Base-by-base conservation (phyloP, 2,113 vertebrate genomes). In the Suricata suricatta region DNA sequence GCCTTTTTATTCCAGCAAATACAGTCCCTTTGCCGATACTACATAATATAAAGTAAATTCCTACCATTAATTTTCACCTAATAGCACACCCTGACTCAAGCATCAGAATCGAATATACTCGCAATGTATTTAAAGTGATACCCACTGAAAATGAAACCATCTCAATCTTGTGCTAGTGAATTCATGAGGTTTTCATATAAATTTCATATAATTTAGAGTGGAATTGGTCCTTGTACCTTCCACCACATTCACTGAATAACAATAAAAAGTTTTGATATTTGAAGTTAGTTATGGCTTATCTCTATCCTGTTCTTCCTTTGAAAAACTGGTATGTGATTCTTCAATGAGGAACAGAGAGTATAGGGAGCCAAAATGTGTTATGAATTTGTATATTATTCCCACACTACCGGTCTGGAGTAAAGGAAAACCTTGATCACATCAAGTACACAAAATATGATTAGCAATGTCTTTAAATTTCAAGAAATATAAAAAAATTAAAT, bases 141-240 rank as follows among this genome's bases (percentile, higher is more conserved):
- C 66, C 92, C 76, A 95, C 88, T 97, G 98, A 98, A 99, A 99
- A 99, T 98, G 98, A 98, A 98, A 98, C 97, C 97, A 98, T 98
- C 98, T 93, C 98, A 98, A 98, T 97, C 97, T 97, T 77, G 98
- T 99, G 98, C 98, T 98, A 98, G 98, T 98, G 98, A 99, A 99
- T 98, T 98, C 98, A 99, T 98, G 98, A 99, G 97, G 97, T 99
- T 98, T 98, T 99, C 98, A 99, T 99, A 99, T 99, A 99, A 99
- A 99, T 99, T 99, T 99, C 98, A 98, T 97, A 98, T 99, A 99
- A 99, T 98, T 98, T 97, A 97, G 88, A 93, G 60, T 72, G 54
- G 88, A 98, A 97, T 97, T 98, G 99, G 98, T 99, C 98, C 98
- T 98, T 99, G 97, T 99, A 99, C 98, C 99, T 99, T 98, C 98